phyloP scores from a whole-genome alignment of 1,140 invertebrate genomes.

The Hetaerina americana region DNA sequence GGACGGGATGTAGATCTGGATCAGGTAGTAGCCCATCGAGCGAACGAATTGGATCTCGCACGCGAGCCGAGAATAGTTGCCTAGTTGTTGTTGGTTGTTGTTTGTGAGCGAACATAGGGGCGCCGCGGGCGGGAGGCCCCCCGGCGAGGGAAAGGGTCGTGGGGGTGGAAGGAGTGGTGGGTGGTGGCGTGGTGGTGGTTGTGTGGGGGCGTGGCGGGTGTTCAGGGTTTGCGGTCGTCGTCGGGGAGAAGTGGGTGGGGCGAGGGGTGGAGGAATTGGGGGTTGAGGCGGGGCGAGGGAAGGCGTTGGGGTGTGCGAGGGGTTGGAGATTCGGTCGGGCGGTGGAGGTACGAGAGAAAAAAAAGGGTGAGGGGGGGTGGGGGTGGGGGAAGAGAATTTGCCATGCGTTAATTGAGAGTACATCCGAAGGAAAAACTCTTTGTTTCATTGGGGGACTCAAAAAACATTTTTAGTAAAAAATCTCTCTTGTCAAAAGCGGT shows the following conservation, averaged over 20 bases:
- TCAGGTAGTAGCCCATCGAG: constrained; percentile 97
- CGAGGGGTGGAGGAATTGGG: too few species aligned
- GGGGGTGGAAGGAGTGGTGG: constrained; percentile 8
- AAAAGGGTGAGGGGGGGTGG: neutral
- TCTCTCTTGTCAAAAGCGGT: too few species aligned
- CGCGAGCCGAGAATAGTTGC: constrained; percentile 94
- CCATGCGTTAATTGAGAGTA: neutral
- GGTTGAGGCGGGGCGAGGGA: too few species aligned
- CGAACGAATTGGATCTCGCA: constrained; percentile 96
- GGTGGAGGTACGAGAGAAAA: too few species aligned
- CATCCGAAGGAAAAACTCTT: neutral
- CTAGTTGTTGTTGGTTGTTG: too few species aligned
- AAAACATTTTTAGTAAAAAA: too few species aligned
- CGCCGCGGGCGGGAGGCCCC: constrained; percentile 4
- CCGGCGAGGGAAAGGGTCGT: constrained; percentile 10
- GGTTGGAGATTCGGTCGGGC: too few species aligned
- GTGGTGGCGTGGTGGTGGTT: constrained; percentile 11
- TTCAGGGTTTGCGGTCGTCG: too few species aligned
- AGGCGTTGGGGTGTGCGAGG: too few species aligned
- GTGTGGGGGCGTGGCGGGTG: constrained; percentile 9
- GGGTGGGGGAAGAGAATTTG: neutral
- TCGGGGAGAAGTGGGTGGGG: too few species aligned
- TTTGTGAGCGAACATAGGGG: too few species aligned
- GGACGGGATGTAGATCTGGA: constrained; percentile 98
- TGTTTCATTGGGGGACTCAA: neutral